A percentile compares a stretch with the other conserved stretches of the same genome.
These are phyloP conservation scores for Phengaris alcon DNA, from an alignment of 2,888 invertebrate genomes.

Conservation along the genomic window DNA sequence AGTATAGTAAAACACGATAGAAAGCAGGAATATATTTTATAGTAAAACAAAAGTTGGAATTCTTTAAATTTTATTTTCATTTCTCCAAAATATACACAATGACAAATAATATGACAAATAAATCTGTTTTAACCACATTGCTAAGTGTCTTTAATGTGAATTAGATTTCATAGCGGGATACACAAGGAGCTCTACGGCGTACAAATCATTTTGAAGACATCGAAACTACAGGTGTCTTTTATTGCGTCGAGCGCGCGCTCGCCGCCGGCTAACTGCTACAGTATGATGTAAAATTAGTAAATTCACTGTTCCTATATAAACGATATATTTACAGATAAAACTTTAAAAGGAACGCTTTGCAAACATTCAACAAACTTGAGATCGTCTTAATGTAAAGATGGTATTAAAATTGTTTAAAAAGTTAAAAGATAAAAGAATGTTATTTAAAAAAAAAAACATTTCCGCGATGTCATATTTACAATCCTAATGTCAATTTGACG, in stretches of 20 bases:
- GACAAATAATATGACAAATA: constrained; percentile 67
- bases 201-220: constrained; percentile 60
- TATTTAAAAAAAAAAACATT: constrained; percentile 50
- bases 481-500: constrained; percentile 58
- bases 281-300: constrained; percentile 69
- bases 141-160: constrained; percentile 69
- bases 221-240: constrained; percentile 55
- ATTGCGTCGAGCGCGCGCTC: constrained; percentile 43
- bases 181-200: constrained; percentile 73
- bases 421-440: constrained; percentile 55
- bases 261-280: constrained; percentile 55
- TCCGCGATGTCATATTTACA: constrained; percentile 69
- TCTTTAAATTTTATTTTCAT: constrained; percentile 77
- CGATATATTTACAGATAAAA: constrained; percentile 78
- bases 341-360: constrained; percentile 79
- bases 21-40: background rate
- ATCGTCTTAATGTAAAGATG: constrained; percentile 79
- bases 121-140: constrained; percentile 66
- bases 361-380: constrained; percentile 80
- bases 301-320: constrained; percentile 73
- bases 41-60: constrained; percentile 50
- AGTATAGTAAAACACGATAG: background rate
- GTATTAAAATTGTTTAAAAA: constrained; percentile 68
- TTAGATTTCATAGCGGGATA: constrained; percentile 72
- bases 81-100: constrained; percentile 79